A percentile compares a stretch with the other conserved stretches of the same genome.
Conservation (phyloP, 2,888 invertebrate species). For the Morpho deidamia region DNA sequence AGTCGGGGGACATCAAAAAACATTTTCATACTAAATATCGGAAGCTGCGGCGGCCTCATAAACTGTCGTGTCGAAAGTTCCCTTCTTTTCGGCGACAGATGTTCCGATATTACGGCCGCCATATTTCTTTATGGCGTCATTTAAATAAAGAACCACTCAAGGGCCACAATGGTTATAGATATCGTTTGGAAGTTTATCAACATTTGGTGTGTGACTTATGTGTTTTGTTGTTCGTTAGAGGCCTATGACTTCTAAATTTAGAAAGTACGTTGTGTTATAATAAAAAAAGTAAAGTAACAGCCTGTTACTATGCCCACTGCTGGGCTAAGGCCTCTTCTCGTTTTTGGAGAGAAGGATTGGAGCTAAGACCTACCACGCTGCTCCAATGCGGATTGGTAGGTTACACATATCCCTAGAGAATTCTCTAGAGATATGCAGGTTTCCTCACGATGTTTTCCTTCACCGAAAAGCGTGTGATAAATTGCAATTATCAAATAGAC, state of each 20-base stretch:
- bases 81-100: conserved; percentile 63
- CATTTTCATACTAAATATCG: conserved; percentile 54
- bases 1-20: conserved; percentile 40
- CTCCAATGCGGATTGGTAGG: too few relatives aligned
- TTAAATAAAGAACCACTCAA: conserved; percentile 61
- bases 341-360: too few relatives aligned
- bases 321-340: too few relatives aligned
- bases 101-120: conserved; percentile 56
- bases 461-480: too few relatives aligned
- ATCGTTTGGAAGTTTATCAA: conserved; percentile 40
- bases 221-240: background rate
- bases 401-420: too few relatives aligned
- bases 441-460: too few relatives aligned
- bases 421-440: too few relatives aligned
- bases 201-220: conserved; percentile 20
- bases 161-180: conserved; percentile 41
- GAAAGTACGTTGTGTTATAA: background rate
- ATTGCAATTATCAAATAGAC: too few relatives aligned
- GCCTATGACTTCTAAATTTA: too few relatives aligned
- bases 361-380: too few relatives aligned
- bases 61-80: conserved; percentile 60
- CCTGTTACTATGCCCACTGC: too few relatives aligned
- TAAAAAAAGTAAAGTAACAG: background rate
- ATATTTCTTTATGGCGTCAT: conserved; percentile 65
- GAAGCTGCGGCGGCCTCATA: conserved; percentile 50